Conservation (phyloP, 2,888 invertebrate genomes). For the Chrysolina haemoptera region DNA sequence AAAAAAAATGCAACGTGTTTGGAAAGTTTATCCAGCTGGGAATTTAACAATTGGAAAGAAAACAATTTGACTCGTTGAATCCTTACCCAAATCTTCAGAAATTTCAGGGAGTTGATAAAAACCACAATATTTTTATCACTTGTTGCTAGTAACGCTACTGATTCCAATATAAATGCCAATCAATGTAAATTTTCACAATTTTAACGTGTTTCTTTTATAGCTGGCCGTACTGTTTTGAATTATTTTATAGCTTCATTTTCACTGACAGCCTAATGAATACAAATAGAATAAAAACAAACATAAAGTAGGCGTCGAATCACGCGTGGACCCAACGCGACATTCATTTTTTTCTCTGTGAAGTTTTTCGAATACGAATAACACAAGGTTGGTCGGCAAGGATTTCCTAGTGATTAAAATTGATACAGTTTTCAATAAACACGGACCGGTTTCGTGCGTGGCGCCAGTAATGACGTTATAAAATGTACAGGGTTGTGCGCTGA, state of each 20-base stretch:
- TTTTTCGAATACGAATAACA: conserved; percentile 12
- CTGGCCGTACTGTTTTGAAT: conserved; percentile 17
- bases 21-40: too few species aligned
- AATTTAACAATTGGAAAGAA: too few species aligned
- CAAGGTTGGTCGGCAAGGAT: conserved; percentile 13
- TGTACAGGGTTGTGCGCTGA: not conserved
- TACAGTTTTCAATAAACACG: conserved; percentile 7
- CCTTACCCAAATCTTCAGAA: too few species aligned
- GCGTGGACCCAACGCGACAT: conserved; percentile 13
- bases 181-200: conserved; percentile 9
- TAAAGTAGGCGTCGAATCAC: conserved; percentile 23
- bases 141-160: not conserved
- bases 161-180: not conserved
- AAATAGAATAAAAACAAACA: conserved; percentile 29
- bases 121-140: too few species aligned
- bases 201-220: conserved; percentile 13
- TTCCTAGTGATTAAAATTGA: conserved; percentile 5
- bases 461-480: not conserved
- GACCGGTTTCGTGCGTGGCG: conserved; percentile 16
- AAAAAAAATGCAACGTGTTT: too few species aligned
- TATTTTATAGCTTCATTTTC: conserved; percentile 20
- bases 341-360: conserved; percentile 12
- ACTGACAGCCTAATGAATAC: conserved; percentile 23
- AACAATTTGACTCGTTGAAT: too few species aligned
- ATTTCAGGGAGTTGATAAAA: too few species aligned